These are phyloP conservation scores for Busseola fusca DNA, from an alignment of 2,888 invertebrate genomes.

Conservation along the genomic window DNA sequence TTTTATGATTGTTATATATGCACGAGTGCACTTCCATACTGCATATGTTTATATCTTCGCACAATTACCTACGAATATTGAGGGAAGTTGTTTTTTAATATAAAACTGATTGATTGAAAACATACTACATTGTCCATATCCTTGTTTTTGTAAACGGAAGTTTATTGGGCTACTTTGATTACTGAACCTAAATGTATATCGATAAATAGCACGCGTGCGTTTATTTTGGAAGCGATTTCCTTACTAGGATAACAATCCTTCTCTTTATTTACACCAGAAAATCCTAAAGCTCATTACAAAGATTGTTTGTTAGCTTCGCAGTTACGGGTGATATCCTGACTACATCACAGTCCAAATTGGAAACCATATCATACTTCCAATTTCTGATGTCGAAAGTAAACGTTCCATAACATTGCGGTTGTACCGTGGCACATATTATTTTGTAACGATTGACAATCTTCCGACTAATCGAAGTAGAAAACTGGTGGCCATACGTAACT, in stretches of 20 bases:
- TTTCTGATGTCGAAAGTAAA: slow-evolving; percentile 36
- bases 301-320: background rate
- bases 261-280: background rate
- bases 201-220: background rate
- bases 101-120: slow-evolving; percentile 34
- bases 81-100: slow-evolving; percentile 39
- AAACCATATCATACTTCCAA: background rate
- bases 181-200: slow-evolving; percentile 18
- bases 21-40: slow-evolving; percentile 47
- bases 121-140: slow-evolving; percentile 26
- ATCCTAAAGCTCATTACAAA: background rate
- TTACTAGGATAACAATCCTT: slow-evolving; percentile 13
- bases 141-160: slow-evolving; percentile 19
- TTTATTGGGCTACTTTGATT: slow-evolving; percentile 10
- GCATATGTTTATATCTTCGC: slow-evolving; percentile 37
- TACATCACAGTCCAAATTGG: slow-evolving; percentile 2
- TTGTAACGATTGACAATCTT: slow-evolving; percentile 58
- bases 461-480: slow-evolving; percentile 67
- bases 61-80: slow-evolving; percentile 20
- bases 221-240: slow-evolving; percentile 37
- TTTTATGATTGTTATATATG: slow-evolving; percentile 46
- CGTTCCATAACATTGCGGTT: slow-evolving; percentile 21
- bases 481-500: slow-evolving; percentile 68
- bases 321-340: background rate
- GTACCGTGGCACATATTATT: slow-evolving; percentile 37